Evolutionary conservation across 2,113 vertebrate species (phyloP).

Genomic region (Phyllostomus discolor): DNA sequence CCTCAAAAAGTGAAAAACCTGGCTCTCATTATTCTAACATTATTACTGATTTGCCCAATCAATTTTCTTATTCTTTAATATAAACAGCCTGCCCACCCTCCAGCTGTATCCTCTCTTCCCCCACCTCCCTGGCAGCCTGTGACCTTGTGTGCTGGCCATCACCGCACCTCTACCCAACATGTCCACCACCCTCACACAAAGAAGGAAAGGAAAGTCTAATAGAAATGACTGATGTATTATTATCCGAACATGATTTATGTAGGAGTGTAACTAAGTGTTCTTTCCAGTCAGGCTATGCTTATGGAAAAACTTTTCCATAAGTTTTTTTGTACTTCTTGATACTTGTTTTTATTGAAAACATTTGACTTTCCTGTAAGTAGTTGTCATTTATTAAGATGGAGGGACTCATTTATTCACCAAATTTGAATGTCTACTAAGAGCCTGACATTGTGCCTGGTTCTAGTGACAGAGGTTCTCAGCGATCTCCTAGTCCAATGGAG

Average conservation of each 20-base stretch:
- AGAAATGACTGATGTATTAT: not conserved
- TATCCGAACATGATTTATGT: not conserved
- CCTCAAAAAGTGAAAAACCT: not conserved
- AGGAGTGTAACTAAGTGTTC: not conserved
- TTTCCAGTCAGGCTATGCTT: not conserved
- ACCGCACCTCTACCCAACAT: not conserved
- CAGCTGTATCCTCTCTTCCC: not conserved
- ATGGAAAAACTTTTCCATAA: not conserved
- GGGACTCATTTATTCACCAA: not conserved
- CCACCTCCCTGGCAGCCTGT: not conserved
- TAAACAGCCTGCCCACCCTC: not conserved
- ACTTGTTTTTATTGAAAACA: not conserved
- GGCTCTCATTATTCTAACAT: not conserved
- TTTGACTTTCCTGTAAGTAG: slow-evolving; percentile 3
- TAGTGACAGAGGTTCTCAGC: not conserved
- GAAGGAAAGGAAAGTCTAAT: not conserved
- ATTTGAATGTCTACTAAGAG: not conserved
- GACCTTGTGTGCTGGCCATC: not conserved
- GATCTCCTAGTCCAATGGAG: not conserved
- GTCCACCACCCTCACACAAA: not conserved
- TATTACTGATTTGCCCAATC: not conserved
- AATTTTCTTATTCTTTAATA: not conserved
- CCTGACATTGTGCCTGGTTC: not conserved
- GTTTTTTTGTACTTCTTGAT: not conserved
- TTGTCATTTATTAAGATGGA: not conserved